Percentiles rank a stretch among this genome's conserved stretches.
phyloP scores from a whole-genome alignment of 2,113 vertebrate species.

The Sminthopsis crassicaudata region DNA sequence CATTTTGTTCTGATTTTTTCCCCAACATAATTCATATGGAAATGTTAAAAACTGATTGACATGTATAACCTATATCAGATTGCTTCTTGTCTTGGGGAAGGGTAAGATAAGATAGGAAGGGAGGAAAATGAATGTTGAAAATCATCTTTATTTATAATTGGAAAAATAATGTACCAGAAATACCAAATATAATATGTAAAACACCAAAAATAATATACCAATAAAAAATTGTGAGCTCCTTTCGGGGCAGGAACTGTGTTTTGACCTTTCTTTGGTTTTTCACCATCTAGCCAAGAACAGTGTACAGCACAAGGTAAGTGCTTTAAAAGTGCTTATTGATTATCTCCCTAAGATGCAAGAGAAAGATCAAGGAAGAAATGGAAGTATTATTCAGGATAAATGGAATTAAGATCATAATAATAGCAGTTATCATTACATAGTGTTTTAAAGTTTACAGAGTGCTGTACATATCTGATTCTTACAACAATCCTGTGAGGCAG shows the following conservation, averaged over 20 bases:
- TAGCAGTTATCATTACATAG: not conserved
- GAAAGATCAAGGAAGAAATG: not conserved
- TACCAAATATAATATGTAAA: no score
- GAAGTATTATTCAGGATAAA: not conserved
- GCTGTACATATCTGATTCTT: not conserved
- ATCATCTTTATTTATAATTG: no score
- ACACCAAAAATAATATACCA: no score
- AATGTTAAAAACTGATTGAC: no score
- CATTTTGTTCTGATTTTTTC: no score
- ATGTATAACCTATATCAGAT: no score
- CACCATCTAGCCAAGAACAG: not conserved
- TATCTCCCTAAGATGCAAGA: not conserved
- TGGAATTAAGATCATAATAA: not conserved
- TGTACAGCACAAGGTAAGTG: not conserved
- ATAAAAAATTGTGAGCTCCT: not conserved
- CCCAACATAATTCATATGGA: no score
- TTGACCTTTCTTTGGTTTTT: not conserved
- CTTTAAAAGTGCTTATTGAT: not conserved
- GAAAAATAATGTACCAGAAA: no score
- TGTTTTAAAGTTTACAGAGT: not conserved
- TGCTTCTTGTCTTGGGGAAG: no score
- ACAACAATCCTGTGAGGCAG: not conserved
- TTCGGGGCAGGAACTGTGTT: not conserved
- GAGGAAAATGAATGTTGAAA: no score
- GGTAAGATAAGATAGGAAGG: no score